A percentile compares a stretch with the other conserved stretches of the same genome.
Evolutionary conservation across 2,797 vertebrate species (phyloP).

Genomic region (Amblyopsis hoosieri): DNA sequence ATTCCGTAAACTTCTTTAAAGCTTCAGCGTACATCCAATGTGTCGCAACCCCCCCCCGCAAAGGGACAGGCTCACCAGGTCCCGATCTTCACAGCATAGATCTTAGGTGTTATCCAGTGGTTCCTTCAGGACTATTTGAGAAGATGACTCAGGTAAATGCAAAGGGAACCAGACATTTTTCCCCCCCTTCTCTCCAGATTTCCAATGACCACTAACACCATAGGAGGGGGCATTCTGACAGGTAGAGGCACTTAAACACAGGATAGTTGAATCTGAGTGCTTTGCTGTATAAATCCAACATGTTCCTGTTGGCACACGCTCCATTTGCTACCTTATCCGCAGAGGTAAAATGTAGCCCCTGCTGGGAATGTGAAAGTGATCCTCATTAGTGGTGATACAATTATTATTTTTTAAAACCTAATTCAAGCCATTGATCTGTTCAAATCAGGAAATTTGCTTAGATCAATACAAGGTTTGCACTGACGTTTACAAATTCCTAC

Average conservation of each 20-base stretch:
- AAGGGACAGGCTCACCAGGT: too few species aligned
- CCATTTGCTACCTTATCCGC: constrained; percentile 20
- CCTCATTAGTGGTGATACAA: constrained; percentile 8
- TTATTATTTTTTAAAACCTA: not conserved
- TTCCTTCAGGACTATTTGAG: not conserved
- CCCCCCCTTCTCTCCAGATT: not conserved
- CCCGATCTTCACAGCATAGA: constrained; percentile 5
- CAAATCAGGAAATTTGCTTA: constrained; percentile 14
- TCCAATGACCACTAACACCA: constrained; percentile 6
- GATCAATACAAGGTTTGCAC: not conserved
- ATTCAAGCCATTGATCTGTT: constrained; percentile 6
- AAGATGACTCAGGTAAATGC: not conserved
- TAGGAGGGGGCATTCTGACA: constrained; percentile 41
- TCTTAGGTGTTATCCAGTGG: not conserved
- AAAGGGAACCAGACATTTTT: not conserved
- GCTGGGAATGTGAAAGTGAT: constrained; percentile 16
- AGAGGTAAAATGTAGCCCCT: constrained; percentile 12
- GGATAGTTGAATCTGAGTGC: constrained; percentile 27
- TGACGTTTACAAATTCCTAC: not conserved
- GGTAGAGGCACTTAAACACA: constrained; percentile 31
- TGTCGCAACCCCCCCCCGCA: not conserved
- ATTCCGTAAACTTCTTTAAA: not conserved
- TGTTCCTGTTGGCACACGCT: constrained; percentile 15
- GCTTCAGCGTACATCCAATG: not conserved
- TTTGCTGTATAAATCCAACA: constrained; percentile 39